phyloP scores from a whole-genome alignment of 2,888 invertebrate genomes.

The Pollenia labialis region DNA sequence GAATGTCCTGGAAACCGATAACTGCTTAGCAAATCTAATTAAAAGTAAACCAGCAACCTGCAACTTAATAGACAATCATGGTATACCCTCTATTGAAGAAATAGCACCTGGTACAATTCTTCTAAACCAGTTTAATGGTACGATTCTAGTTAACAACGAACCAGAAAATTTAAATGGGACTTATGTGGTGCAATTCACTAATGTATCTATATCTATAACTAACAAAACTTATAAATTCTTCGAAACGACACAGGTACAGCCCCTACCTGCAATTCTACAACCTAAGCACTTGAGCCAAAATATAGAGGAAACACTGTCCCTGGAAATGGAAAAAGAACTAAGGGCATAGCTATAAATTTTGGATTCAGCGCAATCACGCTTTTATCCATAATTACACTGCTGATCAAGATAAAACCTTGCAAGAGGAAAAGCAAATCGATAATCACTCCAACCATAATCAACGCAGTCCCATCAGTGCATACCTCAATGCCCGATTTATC shows the following conservation, averaged over 20 bases:
- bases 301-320: constrained; percentile 25
- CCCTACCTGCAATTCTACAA: constrained; percentile 30
- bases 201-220: neutral
- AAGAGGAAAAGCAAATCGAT: neutral
- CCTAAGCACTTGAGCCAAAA: neutral
- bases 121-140: constrained; percentile 18
- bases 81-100: constrained; percentile 22
- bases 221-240: neutral
- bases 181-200: constrained; percentile 4
- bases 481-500: neutral
- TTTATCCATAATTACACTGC: neutral
- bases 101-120: constrained; percentile 4
- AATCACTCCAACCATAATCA: neutral
- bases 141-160: constrained; percentile 10
- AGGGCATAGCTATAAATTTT: neutral
- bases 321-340: constrained; percentile 1
- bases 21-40: constrained; percentile 12
- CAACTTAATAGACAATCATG: neutral
- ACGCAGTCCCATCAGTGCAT: neutral
- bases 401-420: neutral
- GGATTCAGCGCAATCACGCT: neutral
- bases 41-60: constrained; percentile 1
- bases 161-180: constrained; percentile 26
- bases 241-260: constrained; percentile 3
- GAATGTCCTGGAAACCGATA: neutral